Conservation (phyloP, 1,140 invertebrate genomes). For the Zaprionus africanus region DNA sequence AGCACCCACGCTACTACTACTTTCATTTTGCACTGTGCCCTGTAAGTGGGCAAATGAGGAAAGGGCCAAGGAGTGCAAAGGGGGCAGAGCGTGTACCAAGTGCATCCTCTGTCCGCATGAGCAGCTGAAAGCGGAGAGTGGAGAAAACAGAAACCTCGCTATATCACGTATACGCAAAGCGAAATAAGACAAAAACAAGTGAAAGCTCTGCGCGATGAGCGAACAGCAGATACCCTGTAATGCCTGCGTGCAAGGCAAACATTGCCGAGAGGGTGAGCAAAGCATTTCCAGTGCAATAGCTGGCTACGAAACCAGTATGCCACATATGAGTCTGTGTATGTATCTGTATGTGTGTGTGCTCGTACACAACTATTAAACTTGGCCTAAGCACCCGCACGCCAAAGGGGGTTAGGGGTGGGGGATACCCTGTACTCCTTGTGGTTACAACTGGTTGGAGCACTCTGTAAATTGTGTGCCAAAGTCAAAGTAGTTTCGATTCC, state of each 20-base stretch:
- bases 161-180: constrained; percentile 66
- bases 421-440: constrained; percentile 1
- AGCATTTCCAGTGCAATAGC: neutral
- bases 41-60: too few species aligned
- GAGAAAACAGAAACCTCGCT: constrained; percentile 24
- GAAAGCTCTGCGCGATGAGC: neutral
- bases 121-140: constrained; percentile 13
- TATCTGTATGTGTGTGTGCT: neutral
- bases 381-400: constrained; percentile 46
- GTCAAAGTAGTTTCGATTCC: constrained; percentile 59
- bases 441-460: constrained; percentile 25
- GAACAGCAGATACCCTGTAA: constrained; percentile 4
- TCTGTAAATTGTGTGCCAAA: constrained; percentile 53
- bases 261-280: neutral
- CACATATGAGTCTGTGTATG: neutral
- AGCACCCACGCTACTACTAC: neutral
- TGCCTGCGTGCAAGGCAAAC: neutral
- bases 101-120: constrained; percentile 25
- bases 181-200: neutral
- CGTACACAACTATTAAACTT: constrained; percentile 63
- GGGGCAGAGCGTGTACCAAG: neutral
- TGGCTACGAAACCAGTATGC: constrained; percentile 29
- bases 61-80: neutral
- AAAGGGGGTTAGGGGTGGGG: neutral
- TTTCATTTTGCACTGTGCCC: neutral